Evolutionary conservation across 2,113 vertebrate genomes (phyloP), one percentile per base, ranked within the genome.

Genomic region (Platichthys flesus): DNA sequence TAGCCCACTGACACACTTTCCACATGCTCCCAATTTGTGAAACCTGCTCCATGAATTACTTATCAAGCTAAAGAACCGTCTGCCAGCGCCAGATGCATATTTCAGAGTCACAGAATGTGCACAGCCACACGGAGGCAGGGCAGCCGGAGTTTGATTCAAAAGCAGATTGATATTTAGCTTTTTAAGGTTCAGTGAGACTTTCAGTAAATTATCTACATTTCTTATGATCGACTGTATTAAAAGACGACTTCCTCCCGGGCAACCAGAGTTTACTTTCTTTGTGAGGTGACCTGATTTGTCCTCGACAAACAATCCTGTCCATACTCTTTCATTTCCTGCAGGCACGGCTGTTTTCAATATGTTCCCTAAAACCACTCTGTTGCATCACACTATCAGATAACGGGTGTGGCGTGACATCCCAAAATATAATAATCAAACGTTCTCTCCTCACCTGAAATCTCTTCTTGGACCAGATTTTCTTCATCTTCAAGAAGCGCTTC

Each of bases 391-490:
- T 42, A 59, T 73, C 62, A 85, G 70, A 66, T 81, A 64, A 70
- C 70, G 81, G 85, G 84, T 85, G 87, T 77, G 88, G 79, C 74
- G 42, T 67, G 26, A 54, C 37, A 49, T 74, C 24, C 12, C 3
- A 73, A 83, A 31, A 59, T 65, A 10, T 67, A n/a, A 57, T 55
- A 47, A 71, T 13, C 4, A 35, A 9, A 31, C 1, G 6, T 31
- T 31, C 31, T 49, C 6, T 12, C 0, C 95, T 97, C 93, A 98
- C 97, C 97, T 98, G 97, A 93, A 98, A 97, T 88, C 97, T 96
- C 92, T 98, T 98, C 94, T 99, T 98, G 89, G 97, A 97, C 97
- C 97, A 99, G 92, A 98, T 98, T 94, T 98, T 98, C 96, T 99
- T 99, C 97, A 98, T 98, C 92, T 76, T 88, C 15, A n/a, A 75